Percentiles rank a stretch among this genome's conserved stretches.
Conservation (phyloP, 1,140 invertebrate species). For the Archivesica marissinica region DNA sequence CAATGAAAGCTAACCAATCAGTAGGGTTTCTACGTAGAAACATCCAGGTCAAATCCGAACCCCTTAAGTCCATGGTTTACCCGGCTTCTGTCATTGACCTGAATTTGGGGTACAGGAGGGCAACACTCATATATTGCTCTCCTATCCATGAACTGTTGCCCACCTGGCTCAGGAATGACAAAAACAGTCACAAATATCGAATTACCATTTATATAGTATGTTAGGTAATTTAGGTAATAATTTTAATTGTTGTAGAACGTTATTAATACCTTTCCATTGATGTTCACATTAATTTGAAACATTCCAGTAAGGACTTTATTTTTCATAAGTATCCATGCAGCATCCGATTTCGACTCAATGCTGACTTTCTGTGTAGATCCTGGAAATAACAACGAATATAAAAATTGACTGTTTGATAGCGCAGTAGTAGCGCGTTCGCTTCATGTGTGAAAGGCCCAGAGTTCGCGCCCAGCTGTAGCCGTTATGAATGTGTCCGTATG, state of each 20-base stretch:
- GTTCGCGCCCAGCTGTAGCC: no score
- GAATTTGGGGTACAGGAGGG: not conserved
- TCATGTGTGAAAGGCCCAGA: no score
- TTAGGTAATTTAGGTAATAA: not conserved
- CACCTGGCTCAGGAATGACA: not conserved
- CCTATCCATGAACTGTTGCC: not conserved
- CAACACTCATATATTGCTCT: not conserved
- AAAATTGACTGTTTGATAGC: not conserved
- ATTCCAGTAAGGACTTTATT: constrained; percentile 44
- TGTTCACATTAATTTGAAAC: constrained; percentile 22
- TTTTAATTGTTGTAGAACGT: not conserved
- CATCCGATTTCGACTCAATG: not conserved
- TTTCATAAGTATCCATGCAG: constrained; percentile 37
- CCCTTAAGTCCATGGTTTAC: no score
- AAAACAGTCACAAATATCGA: not conserved
- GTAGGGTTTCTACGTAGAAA: no score
- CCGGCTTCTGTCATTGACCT: not conserved
- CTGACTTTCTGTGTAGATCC: not conserved
- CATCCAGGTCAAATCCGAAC: no score
- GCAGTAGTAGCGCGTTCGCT: no score
- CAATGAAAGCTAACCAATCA: no score
- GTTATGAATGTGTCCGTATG: no score
- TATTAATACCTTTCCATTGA: constrained; percentile 38
- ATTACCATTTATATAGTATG: not conserved
- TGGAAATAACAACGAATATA: not conserved